phyloP scores from a whole-genome alignment of 2,888 invertebrate genomes.

The Hemithea aestivaria region DNA sequence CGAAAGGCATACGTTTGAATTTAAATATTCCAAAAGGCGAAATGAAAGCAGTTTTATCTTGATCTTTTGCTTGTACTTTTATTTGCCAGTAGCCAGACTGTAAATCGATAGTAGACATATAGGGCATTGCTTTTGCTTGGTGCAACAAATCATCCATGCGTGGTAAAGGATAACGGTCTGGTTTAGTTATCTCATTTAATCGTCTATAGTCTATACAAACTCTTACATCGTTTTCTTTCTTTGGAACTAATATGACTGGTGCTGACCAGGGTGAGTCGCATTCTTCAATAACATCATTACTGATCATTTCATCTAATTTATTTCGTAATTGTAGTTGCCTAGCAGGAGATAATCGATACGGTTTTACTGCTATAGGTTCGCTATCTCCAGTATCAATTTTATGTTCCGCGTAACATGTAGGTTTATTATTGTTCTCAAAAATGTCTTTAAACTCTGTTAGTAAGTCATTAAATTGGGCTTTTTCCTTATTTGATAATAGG shows the following conservation, averaged over 20 bases:
- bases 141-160: slow-evolving; percentile 42
- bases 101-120: slow-evolving; percentile 31
- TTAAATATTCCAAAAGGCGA: slow-evolving; percentile 36
- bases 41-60: slow-evolving; percentile 37
- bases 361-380: too few relatives aligned
- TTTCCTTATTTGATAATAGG: too few relatives aligned
- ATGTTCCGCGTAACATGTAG: too few relatives aligned
- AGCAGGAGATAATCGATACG: too few relatives aligned
- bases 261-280: slow-evolving; percentile 9
- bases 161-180: slow-evolving; percentile 45
- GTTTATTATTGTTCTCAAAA: too few relatives aligned
- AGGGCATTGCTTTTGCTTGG: slow-evolving; percentile 27
- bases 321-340: slow-evolving; percentile 8
- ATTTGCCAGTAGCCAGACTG: slow-evolving; percentile 35
- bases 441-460: too few relatives aligned
- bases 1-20: slow-evolving; percentile 34
- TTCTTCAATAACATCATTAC: slow-evolving; percentile 9
- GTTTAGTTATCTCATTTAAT: slow-evolving; percentile 26
- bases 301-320: slow-evolving; percentile 12
- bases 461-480: too few relatives aligned
- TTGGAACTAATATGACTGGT: slow-evolving; percentile 34
- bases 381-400: too few relatives aligned
- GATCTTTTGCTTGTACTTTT: slow-evolving; percentile 29
- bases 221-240: slow-evolving; percentile 33
- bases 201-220: slow-evolving; percentile 42